Conservation (phyloP, 37 sponge, comb jelly and placozoan species). For the Hormiphora californensis region DNA sequence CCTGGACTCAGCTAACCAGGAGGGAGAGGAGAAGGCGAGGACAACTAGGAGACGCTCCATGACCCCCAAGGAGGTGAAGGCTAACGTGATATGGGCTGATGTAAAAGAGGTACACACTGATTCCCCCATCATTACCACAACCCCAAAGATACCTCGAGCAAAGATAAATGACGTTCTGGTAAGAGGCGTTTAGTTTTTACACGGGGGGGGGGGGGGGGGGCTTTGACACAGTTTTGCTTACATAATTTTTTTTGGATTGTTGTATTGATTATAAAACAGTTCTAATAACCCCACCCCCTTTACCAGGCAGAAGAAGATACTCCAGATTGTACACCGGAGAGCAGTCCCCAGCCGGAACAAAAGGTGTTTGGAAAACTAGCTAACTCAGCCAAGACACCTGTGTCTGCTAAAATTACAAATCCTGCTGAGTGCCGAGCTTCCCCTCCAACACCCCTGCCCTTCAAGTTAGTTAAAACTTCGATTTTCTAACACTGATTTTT, state of each 20-base stretch:
- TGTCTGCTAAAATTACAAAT: constrained; percentile 16
- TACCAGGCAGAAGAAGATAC: constrained; percentile 43
- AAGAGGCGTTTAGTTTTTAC: not conserved
- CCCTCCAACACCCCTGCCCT: constrained; percentile 22
- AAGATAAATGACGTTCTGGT: not conserved
- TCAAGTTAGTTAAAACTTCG: constrained; percentile 6
- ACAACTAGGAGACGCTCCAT: not conserved
- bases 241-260: no score
- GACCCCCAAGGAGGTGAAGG: constrained; percentile 42
- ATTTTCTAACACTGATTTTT: no score
- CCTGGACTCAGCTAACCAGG: constrained; percentile 51
- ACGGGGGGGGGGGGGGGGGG: no score
- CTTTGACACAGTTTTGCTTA: no score
- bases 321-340: not conserved
- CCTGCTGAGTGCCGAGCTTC: constrained; percentile 13
- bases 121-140: constrained; percentile 16
- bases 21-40: not conserved
- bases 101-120: not conserved
- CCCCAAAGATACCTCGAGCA: constrained; percentile 43
- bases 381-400: constrained; percentile 25
- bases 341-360: not conserved
- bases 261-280: no score
- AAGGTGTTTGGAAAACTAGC: constrained; percentile 35
- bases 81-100: constrained; percentile 15
- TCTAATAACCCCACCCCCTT: no score